Evolutionary conservation across 2,113 vertebrate genomes (phyloP).

Genomic region (Callospermophilus lateralis): DNA sequence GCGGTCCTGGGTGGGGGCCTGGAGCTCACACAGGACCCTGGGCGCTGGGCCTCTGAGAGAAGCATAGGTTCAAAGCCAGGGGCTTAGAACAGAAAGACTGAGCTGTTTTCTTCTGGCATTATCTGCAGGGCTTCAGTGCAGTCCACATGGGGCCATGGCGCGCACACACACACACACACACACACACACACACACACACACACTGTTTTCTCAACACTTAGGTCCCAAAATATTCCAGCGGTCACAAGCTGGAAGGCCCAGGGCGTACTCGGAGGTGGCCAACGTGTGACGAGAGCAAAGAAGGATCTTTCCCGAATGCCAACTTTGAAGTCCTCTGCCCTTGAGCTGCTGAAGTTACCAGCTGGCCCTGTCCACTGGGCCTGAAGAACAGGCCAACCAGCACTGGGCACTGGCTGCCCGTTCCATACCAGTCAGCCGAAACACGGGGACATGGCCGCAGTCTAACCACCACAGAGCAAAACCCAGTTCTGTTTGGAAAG

Average conservation of each 20-base stretch:
- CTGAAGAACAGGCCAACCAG: background rate
- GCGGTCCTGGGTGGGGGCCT: accelerated
- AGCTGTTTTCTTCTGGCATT: background rate
- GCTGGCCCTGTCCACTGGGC: background rate
- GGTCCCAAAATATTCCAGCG: background rate
- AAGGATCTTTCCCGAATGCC: background rate
- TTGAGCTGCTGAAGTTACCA: background rate
- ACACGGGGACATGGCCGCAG: background rate
- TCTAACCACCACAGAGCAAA: background rate
- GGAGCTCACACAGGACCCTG: background rate
- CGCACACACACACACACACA: no score
- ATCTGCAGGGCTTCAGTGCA: background rate
- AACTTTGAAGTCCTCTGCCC: background rate
- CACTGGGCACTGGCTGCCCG: background rate
- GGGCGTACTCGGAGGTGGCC: background rate
- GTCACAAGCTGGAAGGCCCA: background rate
- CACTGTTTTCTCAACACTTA: background rate
- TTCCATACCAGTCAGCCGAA: background rate
- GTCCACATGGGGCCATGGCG: background rate
- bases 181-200: no score
- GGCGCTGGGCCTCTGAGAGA: background rate
- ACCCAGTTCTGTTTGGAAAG: background rate
- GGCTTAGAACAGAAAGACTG: background rate
- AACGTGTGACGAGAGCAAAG: background rate
- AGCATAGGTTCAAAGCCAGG: background rate